Evolutionary conservation across 2,113 vertebrate genomes (phyloP).

Genomic region (Aptenodytes patagonicus): DNA sequence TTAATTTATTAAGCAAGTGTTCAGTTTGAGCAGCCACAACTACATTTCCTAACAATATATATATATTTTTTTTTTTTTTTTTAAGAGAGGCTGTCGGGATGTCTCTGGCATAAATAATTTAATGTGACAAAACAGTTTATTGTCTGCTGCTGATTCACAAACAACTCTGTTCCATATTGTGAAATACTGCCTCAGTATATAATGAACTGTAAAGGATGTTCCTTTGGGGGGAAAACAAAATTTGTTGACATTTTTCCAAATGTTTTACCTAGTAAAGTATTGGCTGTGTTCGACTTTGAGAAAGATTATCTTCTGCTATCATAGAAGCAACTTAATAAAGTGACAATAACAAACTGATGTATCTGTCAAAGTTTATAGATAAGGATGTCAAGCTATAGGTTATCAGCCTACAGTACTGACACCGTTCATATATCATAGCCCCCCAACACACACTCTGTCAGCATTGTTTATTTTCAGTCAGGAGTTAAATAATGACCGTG

Average conservation of each 20-base stretch:
- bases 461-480: conserved; percentile 72
- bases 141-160: conserved; percentile 60
- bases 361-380: conserved; percentile 72
- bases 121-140: conserved; percentile 65
- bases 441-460: conserved; percentile 63
- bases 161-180: conserved; percentile 48
- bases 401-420: conserved; percentile 68
- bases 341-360: conserved; percentile 72
- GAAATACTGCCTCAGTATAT: conserved; percentile 27
- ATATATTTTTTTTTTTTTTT: not conserved
- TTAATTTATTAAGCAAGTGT: conserved; percentile 64
- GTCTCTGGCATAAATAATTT: conserved; percentile 62
- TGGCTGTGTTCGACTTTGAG: conserved; percentile 31
- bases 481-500: conserved; percentile 72
- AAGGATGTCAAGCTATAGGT: conserved; percentile 71
- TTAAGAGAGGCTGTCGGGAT: not conserved
- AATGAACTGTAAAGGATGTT: conserved; percentile 38
- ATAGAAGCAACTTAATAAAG: conserved; percentile 68
- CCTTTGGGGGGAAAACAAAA: not conserved
- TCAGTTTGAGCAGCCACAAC: conserved; percentile 20
- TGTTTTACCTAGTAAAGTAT: conserved; percentile 57
- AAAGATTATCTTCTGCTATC: conserved; percentile 66
- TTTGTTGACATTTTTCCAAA: conserved; percentile 28
- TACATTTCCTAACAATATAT: conserved; percentile 13
- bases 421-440: conserved; percentile 68